A percentile compares a stretch with the other conserved stretches of the same genome.
phyloP scores from a whole-genome alignment of 2,113 vertebrate genomes.

The Petaurus breviceps region DNA sequence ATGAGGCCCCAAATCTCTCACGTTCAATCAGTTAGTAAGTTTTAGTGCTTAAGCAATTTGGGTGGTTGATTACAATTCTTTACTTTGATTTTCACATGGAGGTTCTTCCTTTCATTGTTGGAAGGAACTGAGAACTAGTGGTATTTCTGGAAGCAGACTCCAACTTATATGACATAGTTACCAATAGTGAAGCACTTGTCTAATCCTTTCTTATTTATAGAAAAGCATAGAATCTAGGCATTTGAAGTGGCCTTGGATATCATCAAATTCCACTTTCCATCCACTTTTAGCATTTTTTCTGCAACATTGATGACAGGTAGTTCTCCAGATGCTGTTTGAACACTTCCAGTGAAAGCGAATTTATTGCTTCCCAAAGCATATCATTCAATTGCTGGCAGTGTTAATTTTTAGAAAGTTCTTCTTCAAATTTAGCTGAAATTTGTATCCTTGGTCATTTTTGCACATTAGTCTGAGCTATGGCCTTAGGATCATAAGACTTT shows the following conservation, averaged over 20 bases:
- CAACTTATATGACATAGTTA: background rate
- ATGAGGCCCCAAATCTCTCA: background rate
- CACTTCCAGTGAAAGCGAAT: background rate
- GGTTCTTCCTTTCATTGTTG: background rate
- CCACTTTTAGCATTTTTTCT: background rate
- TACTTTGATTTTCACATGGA: background rate
- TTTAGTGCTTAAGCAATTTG: background rate
- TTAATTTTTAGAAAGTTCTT: background rate
- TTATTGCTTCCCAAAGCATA: background rate
- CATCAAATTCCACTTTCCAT: background rate
- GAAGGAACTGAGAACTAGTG: background rate
- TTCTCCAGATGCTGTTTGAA: background rate
- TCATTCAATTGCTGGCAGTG: background rate
- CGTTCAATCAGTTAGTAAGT: background rate
- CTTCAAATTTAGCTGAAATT: background rate
- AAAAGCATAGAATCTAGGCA: background rate
- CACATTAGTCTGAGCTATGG: background rate
- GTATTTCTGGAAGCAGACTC: background rate
- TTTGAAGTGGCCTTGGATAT: background rate
- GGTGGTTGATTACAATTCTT: background rate
- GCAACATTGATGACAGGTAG: too few relatives aligned
- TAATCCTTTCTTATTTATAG: background rate
- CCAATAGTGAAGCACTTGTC: background rate
- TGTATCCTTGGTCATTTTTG: background rate
- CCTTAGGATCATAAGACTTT: background rate